Base-by-base conservation (phyloP, 2,797 vertebrate species). In the Tragopan temminckii region DNA sequence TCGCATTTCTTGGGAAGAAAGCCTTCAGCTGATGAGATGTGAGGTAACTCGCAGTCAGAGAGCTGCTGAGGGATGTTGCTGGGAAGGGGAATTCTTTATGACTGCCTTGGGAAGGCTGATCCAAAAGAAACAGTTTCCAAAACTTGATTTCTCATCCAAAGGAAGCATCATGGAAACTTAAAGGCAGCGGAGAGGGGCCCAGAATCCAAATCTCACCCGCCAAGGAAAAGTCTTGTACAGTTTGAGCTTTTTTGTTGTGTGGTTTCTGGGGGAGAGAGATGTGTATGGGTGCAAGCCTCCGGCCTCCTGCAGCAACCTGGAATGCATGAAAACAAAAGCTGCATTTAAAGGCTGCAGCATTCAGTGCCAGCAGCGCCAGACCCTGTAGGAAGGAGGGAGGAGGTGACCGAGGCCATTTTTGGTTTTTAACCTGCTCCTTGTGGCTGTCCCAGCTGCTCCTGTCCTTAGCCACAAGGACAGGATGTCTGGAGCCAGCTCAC, bases 101-200 rank as follows among this genome's bases (percentile, higher is more conserved):
- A 89, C 77, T 91, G 93, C 87, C 92, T 92, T 91, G 96, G 95
- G 95, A 94, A 70, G 87, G 7, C 91, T 86, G 91, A 84, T 96
- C 95, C 93, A 95, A 96, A 94, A 96, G 92, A 96, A 96, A 95
- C 91, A 91, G 59, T 92, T 97, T 95, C 94, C 94, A 85, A 93
- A 95, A 95, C 68, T 84, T 50, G 46, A 64, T 93, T 95, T 95
- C 82, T 93, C 82, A 64, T 96, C 94, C 96, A 96, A 95, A 86
- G 52, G 96, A 91, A 94, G 93, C 96, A 95, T 95, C 95, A 94
- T 93, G 95, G 95, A 96, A 95, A 97, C 86, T 93, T 91, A 81
- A 92, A 92, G 88, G 92, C 82, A 77, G 64, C 82, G 43, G 48
- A 93, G 87, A 91, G 90, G 79, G 93, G 90, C 95, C 93, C 94